Evolutionary conservation across 2,113 vertebrate genomes (phyloP), one percentile per base, ranked within the genome.

Genomic region (Pseudopodoces humilis): DNA sequence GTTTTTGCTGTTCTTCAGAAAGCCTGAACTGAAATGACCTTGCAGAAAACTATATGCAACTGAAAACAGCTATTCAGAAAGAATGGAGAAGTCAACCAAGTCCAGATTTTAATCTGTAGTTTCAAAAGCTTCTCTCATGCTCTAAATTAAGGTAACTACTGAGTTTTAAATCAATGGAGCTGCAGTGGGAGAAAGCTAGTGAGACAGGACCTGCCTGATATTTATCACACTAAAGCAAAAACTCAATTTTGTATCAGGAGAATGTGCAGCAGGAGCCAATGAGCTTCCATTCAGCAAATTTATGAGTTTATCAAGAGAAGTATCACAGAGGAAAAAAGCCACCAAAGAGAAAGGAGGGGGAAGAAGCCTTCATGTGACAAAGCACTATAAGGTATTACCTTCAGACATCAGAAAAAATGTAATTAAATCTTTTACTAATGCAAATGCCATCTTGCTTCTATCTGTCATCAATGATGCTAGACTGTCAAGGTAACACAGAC

Each of bases 61-160:
- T 70, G 81, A 92, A 89, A 95, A 58, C 50, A 87, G 65, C 84
- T 87, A 89, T 94, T 95, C 55, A 76, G 81, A 86, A 89, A 76
- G 70, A 92, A 85, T 20, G 27, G 39, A 60, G 20, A 69, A 91
- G 37, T 79, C 65, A 85, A 69, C 4, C 16, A 64, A 68, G 23
- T 37, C 33, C 74, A 80, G 62, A 88, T 86, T 95, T 88, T 68
- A 94, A 83, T 84, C 55, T 67, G 59, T 5, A 2, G 30, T 69
- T 83, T 94, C 49, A 94, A 96, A 89, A 91, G 49, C 65, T 85
- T 71, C 50, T 87, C 62, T 87, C 59, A 74, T 83, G 58, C 33
- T 83, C 37, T 89, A 91, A 92, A 83, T 91, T 81, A 68, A 77
- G 46, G 49, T 82, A 74, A 81, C 44, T 16, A 64, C 22, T 9